Conservation (phyloP, 2,113 vertebrate genomes). For the Neotoma lepida region DNA sequence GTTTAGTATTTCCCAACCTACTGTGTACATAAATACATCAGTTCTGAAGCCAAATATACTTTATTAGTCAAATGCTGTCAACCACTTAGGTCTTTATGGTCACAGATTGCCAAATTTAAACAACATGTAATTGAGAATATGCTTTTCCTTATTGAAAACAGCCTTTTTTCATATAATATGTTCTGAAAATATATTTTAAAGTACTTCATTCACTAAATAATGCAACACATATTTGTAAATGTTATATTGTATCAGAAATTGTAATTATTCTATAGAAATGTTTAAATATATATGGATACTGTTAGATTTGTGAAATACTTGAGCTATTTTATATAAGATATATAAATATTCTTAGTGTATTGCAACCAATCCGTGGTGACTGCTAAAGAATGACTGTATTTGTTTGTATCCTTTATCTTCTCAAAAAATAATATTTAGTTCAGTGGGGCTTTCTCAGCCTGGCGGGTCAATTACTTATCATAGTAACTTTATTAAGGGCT, state of each 20-base stretch:
- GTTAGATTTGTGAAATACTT: neutral
- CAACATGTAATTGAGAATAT: neutral
- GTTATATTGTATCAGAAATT: neutral
- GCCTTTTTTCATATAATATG: too few species aligned
- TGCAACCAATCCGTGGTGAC: too few species aligned
- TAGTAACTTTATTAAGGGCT: neutral
- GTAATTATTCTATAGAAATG: neutral
- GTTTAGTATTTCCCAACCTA: neutral
- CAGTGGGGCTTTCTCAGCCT: neutral
- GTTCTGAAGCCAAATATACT: neutral
- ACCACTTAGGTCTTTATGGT: fast-evolving
- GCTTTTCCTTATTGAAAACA: neutral
- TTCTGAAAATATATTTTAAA: too few species aligned
- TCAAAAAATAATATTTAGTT: neutral
- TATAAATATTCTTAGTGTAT: too few species aligned
- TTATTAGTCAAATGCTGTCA: neutral
- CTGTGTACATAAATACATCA: neutral
- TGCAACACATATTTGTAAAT: neutral
- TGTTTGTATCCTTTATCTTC: neutral
- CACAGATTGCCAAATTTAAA: neutral
- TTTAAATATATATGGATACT: neutral
- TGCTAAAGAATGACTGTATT: neutral
- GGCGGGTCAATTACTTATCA: neutral
- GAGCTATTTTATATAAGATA: neutral
- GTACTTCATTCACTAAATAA: neutral